phyloP scores from a whole-genome alignment of 2,888 invertebrate genomes.

The Tipula unca region DNA sequence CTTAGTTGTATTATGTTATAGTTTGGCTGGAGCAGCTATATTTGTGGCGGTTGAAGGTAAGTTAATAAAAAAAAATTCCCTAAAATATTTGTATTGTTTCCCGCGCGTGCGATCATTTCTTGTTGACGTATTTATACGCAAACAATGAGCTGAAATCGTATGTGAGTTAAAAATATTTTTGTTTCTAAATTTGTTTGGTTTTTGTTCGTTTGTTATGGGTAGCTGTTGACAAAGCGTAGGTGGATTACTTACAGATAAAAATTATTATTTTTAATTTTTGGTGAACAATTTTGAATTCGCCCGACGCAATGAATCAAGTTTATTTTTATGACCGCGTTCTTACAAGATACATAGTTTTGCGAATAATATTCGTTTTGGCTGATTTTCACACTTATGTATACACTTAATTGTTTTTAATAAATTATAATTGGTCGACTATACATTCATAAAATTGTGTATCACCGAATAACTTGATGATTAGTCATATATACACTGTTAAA shows the following conservation, averaged over 20 bases:
- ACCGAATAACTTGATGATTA: neutral
- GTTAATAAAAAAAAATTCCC: too few relatives aligned
- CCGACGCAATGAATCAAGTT: neutral
- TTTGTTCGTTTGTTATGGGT: neutral
- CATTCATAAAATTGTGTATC: neutral
- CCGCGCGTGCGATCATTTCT: neutral
- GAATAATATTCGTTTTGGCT: neutral
- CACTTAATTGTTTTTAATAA: neutral
- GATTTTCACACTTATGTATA: too few relatives aligned
- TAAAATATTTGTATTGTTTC: neutral
- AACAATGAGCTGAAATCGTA: neutral
- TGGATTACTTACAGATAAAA: neutral
- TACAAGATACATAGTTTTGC: too few relatives aligned
- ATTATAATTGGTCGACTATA: neutral
- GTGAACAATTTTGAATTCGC: neutral
- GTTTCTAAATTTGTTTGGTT: neutral
- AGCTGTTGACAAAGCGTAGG: neutral
- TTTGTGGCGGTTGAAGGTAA: constrained; percentile 74
- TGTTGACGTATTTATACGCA: neutral
- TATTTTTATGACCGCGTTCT: neutral
- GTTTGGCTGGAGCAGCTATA: constrained; percentile 69
- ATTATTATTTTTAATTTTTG: neutral
- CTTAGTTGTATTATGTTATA: constrained; percentile 67
- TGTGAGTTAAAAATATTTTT: neutral
- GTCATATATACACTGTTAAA: neutral